Conservation (phyloP, 2,888 invertebrate species). For the Cinara cedri region DNA sequence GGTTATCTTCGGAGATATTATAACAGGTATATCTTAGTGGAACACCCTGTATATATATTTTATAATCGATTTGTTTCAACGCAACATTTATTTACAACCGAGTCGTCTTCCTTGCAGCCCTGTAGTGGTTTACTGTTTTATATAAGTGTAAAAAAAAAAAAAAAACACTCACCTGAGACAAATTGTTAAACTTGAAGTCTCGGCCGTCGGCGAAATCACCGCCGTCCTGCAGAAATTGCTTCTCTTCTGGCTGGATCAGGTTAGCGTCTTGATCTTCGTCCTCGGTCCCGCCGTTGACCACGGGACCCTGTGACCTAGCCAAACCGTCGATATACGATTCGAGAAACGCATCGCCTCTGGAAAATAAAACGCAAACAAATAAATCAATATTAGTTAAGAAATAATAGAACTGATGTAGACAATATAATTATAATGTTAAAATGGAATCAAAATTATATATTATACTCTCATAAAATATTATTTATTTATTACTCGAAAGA, state of each 20-base stretch:
- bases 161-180: conserved; percentile 37
- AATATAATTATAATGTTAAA: no score
- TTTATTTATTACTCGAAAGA: no score
- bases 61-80: no score
- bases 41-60: no score
- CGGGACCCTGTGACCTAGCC: conserved; percentile 61
- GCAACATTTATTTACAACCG: no score
- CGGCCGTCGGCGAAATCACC: conserved; percentile 50
- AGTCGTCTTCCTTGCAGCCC: neutral
- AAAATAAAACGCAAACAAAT: conserved; percentile 64
- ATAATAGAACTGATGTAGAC: no score
- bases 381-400: neutral
- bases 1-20: no score
- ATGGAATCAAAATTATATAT: no score
- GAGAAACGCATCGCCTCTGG: conserved; percentile 77
- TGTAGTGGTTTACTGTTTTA: no score
- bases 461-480: no score
- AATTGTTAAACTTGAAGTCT: conserved; percentile 52
- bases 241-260: conserved; percentile 63
- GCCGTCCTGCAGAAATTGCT: conserved; percentile 50
- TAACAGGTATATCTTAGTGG: no score
- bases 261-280: conserved; percentile 63
- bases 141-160: no score
- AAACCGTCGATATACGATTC: conserved; percentile 76
- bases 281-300: conserved; percentile 65